A percentile compares a stretch with the other conserved stretches of the same genome.
Conservation (phyloP, 1,140 invertebrate genomes). For the Parapsyche elsis region DNA sequence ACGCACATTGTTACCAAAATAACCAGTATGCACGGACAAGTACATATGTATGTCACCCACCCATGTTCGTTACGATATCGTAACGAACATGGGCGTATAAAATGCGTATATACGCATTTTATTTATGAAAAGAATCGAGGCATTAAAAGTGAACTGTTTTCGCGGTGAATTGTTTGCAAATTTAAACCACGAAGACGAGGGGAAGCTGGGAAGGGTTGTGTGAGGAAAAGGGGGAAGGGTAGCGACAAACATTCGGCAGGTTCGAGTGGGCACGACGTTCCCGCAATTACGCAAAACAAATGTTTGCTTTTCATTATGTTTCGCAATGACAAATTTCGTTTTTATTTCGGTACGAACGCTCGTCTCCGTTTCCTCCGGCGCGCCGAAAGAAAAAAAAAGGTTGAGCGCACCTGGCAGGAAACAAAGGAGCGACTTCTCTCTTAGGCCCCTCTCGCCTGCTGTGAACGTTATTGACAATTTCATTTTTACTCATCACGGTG, state of each 20-base stretch:
- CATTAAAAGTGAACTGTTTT: too few relatives aligned
- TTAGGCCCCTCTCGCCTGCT: not conserved
- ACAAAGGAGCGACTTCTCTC: not conserved
- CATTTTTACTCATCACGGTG: conserved; percentile 3
- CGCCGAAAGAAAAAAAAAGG: not conserved
- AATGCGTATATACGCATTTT: too few relatives aligned
- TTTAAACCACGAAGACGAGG: too few relatives aligned
- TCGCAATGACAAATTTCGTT: conserved; percentile 16
- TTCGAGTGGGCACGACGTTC: not conserved
- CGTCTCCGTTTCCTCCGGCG: not conserved
- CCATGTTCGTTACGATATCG: too few relatives aligned
- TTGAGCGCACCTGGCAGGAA: not conserved
- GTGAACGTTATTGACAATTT: conserved; percentile 27
- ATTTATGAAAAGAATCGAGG: too few relatives aligned
- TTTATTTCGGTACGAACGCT: not conserved
- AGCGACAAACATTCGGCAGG: not conserved
- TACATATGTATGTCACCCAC: too few relatives aligned
- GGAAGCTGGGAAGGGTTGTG: too few relatives aligned
- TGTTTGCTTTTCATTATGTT: conserved; percentile 29
- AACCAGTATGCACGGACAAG: too few relatives aligned
- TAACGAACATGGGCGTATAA: too few relatives aligned
- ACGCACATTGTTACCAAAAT: too few relatives aligned
- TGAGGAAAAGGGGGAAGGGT: too few relatives aligned
- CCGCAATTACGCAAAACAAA: conserved; percentile 31
- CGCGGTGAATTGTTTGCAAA: too few relatives aligned